phyloP scores from a whole-genome alignment of 2,113 vertebrate species.

The Dasyornis broadbenti region DNA sequence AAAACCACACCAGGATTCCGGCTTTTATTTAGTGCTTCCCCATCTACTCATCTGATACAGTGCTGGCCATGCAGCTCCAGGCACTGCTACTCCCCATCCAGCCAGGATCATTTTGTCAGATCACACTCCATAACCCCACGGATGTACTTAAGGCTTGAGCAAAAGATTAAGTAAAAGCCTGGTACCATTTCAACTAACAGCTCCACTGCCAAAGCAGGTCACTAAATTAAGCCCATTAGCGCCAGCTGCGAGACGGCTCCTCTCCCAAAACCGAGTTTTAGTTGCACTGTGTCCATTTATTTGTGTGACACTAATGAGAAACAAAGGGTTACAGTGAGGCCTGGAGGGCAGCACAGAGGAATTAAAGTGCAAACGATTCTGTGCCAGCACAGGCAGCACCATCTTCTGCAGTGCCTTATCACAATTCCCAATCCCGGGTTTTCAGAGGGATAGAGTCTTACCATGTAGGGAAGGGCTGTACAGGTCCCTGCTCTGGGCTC shows the following conservation, averaged over 20 bases:
- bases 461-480: not conserved
- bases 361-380: not conserved
- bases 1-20: not conserved
- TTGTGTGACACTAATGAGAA: not conserved
- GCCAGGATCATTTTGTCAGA: not conserved
- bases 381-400: not conserved
- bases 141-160: not conserved
- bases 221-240: not conserved
- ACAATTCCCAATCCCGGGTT: not conserved
- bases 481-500: not conserved
- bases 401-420: not conserved
- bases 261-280: not conserved
- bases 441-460: fast-evolving
- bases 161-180: not conserved
- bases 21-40: not conserved
- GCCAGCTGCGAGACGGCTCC: not conserved
- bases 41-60: not conserved
- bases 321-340: not conserved
- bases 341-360: not conserved
- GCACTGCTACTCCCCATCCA: not conserved
- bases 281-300: not conserved
- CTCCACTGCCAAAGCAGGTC: not conserved
- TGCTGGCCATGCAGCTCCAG: not conserved
- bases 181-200: not conserved
- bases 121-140: not conserved